These are phyloP conservation scores for Murina feae DNA, from an alignment of 2,113 vertebrate species.

Conservation along the genomic window DNA sequence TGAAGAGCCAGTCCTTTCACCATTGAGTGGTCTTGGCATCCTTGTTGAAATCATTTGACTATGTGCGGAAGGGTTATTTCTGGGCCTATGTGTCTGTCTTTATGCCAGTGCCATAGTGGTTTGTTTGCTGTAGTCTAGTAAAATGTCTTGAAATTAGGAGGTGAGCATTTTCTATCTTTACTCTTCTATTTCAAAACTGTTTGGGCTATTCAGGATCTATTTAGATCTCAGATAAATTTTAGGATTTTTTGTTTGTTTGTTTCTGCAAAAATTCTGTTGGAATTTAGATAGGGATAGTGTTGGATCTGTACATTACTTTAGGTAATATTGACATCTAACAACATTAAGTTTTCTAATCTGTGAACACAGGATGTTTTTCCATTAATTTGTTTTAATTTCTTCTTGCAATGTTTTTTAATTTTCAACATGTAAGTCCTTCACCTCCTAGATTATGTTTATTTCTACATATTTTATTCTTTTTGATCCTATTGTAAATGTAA, in stretches of 20 bases:
- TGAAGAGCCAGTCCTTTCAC: not conserved
- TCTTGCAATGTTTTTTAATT: not conserved
- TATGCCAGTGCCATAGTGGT: too few relatives aligned
- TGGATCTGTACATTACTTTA: not conserved
- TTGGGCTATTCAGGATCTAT: not conserved
- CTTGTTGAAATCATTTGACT: too few relatives aligned
- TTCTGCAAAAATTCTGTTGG: not conserved
- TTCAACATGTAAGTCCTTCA: not conserved
- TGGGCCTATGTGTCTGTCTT: not conserved
- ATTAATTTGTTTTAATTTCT: not conserved
- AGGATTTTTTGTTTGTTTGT: not conserved
- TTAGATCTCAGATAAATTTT: not conserved
- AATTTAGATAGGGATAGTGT: not conserved
- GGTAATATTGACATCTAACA: not conserved
- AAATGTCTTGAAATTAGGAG: not conserved
- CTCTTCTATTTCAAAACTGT: not conserved
- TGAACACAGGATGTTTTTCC: not conserved
- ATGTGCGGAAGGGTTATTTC: too few relatives aligned
- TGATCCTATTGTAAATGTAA: not conserved
- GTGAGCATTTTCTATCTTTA: not conserved
- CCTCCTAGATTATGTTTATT: not conserved
- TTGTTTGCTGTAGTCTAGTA: not conserved
- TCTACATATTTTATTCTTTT: not conserved
- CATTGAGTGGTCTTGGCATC: not conserved
- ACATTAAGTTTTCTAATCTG: not conserved